These are phyloP conservation scores for Holotrichia oblita DNA, from an alignment of 1,140 invertebrate species.

Conservation along the genomic window DNA sequence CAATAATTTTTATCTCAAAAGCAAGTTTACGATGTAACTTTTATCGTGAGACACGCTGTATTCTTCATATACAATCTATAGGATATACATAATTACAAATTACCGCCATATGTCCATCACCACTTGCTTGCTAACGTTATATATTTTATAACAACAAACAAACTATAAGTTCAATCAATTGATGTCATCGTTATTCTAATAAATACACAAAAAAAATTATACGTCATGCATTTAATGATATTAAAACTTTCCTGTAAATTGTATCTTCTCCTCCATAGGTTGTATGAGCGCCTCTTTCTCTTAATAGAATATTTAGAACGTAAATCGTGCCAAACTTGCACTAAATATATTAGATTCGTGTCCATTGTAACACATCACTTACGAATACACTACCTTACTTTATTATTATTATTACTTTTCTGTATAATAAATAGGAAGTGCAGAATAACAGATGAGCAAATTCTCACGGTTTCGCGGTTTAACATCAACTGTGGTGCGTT, in stretches of 20 bases:
- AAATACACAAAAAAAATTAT: too few relatives aligned
- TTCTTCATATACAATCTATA: too few relatives aligned
- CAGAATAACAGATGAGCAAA: not conserved
- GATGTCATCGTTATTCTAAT: too few relatives aligned
- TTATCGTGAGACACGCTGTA: too few relatives aligned
- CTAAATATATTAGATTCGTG: not conserved
- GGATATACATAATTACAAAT: too few relatives aligned
- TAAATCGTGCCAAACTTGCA: conserved; percentile 16
- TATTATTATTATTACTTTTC: not conserved
- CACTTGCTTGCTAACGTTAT: too few relatives aligned
- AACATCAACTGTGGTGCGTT: not conserved
- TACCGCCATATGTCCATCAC: too few relatives aligned
- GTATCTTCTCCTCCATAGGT: not conserved
- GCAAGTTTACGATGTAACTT: too few relatives aligned
- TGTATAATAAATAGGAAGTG: not conserved
- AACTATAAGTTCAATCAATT: too few relatives aligned
- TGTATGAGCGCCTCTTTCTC: not conserved
- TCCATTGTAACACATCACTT: not conserved
- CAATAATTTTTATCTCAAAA: too few relatives aligned
- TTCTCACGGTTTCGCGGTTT: not conserved
- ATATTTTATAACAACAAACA: too few relatives aligned
- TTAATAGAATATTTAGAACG: not conserved
- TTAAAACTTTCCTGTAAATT: not conserved
- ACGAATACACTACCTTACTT: not conserved
- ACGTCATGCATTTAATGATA: not conserved